Base-by-base conservation (phyloP, 2,888 invertebrate species). In the Fissipunctia ypsillon region DNA sequence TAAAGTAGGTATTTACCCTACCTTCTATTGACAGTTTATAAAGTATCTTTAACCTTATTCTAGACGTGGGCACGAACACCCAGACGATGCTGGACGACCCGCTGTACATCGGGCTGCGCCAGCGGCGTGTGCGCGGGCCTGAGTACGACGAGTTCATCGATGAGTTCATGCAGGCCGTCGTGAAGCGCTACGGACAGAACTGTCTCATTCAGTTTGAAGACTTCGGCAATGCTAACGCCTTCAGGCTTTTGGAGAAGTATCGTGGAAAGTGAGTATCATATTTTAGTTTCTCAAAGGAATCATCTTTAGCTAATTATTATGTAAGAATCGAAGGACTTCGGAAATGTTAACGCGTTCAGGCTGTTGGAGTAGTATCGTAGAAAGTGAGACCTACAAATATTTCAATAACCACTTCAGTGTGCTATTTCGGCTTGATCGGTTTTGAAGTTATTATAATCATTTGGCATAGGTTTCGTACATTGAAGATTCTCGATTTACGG, bases 211-310 rank as follows among this genome's bases (percentile, higher is more conserved):
- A 98, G 96, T 99, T 99, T 95, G 99, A 99, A 96, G 99, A 99
- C 96, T 99, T 99, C 93, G 99, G 98, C 69, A 99, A 99, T 92
- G 97, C 98, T 16, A 99, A 99, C 95, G 99, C 99, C 10, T 99
- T 99, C 97, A 97, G 98, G 50, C 96, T 99, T 71, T 96, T 99
- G 82, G 98, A 97, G 89, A 99, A 98, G 93, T 99, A 99, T 95
- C 97, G 99, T 57, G 96, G 98, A 88, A 95, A 93, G 97, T 90
- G 98, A 98, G 94, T 91, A 16, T 45, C 22, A 54, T 19, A 9
- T 16, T 54, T 28, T 54, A 56, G 28, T 31, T 28, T 54, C 3
- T 56, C 9, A 54, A 54, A 50, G n/a, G 9, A n/a, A 22, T 48
- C 9, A 54, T 25, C 52, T 54, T 54, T 28, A 19, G 9, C 19